phyloP scores from a whole-genome alignment of 2,797 vertebrate species.

The Sebastes oblongus region DNA sequence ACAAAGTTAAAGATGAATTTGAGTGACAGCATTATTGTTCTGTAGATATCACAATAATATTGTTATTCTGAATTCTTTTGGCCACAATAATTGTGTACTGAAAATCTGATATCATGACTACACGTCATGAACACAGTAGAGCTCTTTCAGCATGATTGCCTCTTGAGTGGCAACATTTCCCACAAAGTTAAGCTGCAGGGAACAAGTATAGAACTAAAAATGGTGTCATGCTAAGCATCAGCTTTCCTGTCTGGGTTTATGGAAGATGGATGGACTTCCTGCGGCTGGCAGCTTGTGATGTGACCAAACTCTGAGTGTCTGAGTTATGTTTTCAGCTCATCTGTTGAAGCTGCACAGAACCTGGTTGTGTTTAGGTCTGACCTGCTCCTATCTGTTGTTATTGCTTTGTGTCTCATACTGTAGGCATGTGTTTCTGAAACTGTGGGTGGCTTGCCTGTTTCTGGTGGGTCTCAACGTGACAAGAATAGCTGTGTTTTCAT shows the following conservation, averaged over 20 bases:
- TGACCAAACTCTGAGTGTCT: slow-evolving; percentile 24
- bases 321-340: slow-evolving; percentile 30
- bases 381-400: slow-evolving; percentile 45
- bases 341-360: slow-evolving; percentile 50
- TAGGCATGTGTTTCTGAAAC: slow-evolving; percentile 45
- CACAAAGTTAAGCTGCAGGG: background rate
- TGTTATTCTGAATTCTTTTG: no score
- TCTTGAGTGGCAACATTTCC: background rate
- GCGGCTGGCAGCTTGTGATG: slow-evolving; percentile 9
- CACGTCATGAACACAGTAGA: background rate
- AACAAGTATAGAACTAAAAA: slow-evolving; percentile 13
- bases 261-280: slow-evolving; percentile 56
- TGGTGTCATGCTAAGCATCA: background rate
- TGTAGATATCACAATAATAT: no score
- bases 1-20: no score
- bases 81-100: no score
- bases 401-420: slow-evolving; percentile 41
- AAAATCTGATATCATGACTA: background rate
- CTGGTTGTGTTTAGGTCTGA: slow-evolving; percentile 54
- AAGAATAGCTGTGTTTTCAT: slow-evolving; percentile 58
- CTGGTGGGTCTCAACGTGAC: slow-evolving; percentile 62
- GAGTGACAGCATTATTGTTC: no score
- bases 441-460: slow-evolving; percentile 61
- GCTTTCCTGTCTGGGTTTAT: slow-evolving; percentile 4
- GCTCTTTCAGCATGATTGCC: background rate